Evolutionary conservation across 2,888 invertebrate species (phyloP).

Genomic region (Nezara viridula): DNA sequence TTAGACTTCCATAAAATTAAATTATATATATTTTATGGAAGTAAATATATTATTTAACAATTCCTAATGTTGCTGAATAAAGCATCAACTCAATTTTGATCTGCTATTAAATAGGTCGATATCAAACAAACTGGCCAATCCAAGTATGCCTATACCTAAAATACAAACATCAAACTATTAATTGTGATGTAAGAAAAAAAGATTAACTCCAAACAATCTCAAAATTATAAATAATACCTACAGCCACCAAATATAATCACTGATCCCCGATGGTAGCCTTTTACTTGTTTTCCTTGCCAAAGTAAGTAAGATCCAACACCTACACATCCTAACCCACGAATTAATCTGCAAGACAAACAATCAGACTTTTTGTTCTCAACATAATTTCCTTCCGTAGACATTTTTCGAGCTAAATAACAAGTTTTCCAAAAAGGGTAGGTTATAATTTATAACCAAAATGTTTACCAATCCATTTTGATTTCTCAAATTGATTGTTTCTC

Average conservation of each 20-base stretch:
- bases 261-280: slow-evolving; percentile 8
- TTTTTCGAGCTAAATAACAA: not conserved
- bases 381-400: not conserved
- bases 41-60: not conserved
- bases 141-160: not conserved
- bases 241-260: not conserved
- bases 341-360: slow-evolving; percentile 22
- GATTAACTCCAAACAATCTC: not conserved
- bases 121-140: not conserved
- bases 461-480: not conserved
- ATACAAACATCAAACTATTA: not conserved
- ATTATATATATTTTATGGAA: not conserved
- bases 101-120: not conserved
- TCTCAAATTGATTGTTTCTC: not conserved
- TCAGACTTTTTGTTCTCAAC: not conserved
- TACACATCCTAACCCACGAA: not conserved
- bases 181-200: not conserved
- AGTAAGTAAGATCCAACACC: slow-evolving; percentile 19
- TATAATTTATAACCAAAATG: not conserved
- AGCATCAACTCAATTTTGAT: not conserved
- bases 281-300: not conserved
- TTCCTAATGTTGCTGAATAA: not conserved
- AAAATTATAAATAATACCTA: slow-evolving; percentile 27
- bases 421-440: not conserved
- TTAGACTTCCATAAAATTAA: not conserved